phyloP scores from a whole-genome alignment of 2,888 invertebrate species.

The Drosophila bunnanda region DNA sequence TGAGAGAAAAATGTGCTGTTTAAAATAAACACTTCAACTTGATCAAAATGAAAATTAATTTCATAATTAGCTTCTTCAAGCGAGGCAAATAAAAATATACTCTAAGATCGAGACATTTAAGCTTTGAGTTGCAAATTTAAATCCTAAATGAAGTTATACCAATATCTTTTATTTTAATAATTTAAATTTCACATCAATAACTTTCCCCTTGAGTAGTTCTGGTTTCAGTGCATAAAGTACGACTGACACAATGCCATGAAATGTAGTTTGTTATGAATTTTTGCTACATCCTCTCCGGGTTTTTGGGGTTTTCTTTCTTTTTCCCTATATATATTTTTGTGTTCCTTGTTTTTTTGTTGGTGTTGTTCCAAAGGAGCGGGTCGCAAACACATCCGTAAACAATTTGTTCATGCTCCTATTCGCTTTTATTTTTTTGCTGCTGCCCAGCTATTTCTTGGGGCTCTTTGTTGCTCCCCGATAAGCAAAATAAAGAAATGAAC shows the following conservation, averaged over 20 bases:
- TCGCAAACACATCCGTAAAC: constrained; percentile 79
- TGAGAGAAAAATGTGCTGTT: background rate
- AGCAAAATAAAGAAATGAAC: constrained; percentile 75
- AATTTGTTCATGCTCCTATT: constrained; percentile 76
- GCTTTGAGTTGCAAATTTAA: no score
- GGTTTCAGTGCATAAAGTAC: constrained; percentile 3
- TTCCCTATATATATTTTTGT: constrained; percentile 9
- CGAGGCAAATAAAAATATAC: no score
- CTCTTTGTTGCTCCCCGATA: constrained; percentile 56
- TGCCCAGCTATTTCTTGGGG: constrained; percentile 42
- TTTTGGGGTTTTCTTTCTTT: constrained; percentile 37
- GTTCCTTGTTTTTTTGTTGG: constrained; percentile 9
- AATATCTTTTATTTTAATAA: no score
- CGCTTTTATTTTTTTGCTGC: constrained; percentile 45
- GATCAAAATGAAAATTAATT: background rate
- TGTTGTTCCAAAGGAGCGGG: constrained; percentile 57
- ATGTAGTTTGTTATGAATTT: constrained; percentile 79
- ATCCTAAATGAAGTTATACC: no score
- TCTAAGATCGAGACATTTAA: no score
- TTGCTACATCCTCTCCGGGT: constrained; percentile 69
- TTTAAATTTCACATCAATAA: background rate
- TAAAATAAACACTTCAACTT: background rate
- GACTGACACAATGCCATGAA: constrained; percentile 58
- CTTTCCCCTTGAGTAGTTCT: background rate
- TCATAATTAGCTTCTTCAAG: background rate